Evolutionary conservation across 1,140 invertebrate species (phyloP).

Genomic region (Acyrthosiphon pisum): DNA sequence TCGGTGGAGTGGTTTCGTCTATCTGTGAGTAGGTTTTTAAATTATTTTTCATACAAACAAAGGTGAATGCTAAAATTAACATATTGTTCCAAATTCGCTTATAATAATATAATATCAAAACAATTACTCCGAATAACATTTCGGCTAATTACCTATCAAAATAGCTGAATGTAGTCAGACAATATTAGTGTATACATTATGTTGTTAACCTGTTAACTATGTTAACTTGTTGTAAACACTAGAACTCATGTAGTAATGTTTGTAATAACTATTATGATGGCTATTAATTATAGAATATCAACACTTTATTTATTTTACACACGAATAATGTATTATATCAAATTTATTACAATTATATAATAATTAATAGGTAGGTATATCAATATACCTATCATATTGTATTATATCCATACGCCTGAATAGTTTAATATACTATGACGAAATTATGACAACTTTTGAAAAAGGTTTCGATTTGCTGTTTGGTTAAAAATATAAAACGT

Average conservation of each 20-base stretch:
- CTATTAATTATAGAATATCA: not conserved
- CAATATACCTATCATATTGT: no score
- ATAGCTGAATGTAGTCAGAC: not conserved
- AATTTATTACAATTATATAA: no score
- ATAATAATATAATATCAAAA: constrained; percentile 1
- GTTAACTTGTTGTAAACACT: constrained; percentile 7
- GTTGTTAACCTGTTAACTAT: no score
- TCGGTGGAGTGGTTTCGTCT: not conserved
- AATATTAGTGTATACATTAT: not conserved
- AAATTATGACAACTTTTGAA: no score
- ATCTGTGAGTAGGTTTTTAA: not conserved
- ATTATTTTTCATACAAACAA: not conserved
- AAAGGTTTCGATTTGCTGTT: no score
- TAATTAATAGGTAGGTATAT: no score
- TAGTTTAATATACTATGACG: no score
- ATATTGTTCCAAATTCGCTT: not conserved
- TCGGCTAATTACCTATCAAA: not conserved
- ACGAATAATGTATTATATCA: not conserved
- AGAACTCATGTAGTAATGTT: not conserved
- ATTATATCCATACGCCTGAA: no score
- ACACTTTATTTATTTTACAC: not conserved
- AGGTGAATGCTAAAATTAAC: not conserved
- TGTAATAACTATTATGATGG: no score
- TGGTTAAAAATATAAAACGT: no score
- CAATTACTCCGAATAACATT: not conserved